A percentile compares a stretch with the other conserved stretches of the same genome.
phyloP scores from a whole-genome alignment of 2,888 invertebrate genomes.

The Spilosoma lubricipeda region DNA sequence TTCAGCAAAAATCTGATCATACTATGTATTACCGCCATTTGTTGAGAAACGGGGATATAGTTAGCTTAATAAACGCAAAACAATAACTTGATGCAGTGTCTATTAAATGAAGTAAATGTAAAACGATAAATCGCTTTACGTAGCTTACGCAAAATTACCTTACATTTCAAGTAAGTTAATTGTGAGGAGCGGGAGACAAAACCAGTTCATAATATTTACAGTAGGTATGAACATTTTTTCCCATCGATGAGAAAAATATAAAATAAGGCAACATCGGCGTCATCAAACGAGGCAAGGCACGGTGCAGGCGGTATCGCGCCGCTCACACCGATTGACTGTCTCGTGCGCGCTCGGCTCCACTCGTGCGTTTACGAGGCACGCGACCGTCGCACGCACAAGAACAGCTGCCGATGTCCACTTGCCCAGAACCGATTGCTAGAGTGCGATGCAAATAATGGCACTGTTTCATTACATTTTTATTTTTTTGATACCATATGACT shows the following conservation, averaged over 20 bases:
- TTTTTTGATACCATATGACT: not conserved
- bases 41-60: not conserved
- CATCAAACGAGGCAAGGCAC: constrained; percentile 32
- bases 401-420: constrained; percentile 71
- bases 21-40: not conserved
- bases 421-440: constrained; percentile 74
- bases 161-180: not conserved
- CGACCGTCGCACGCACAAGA: constrained; percentile 74
- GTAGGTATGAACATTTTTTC: not conserved
- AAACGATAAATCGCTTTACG: not conserved
- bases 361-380: constrained; percentile 79
- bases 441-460: constrained; percentile 51
- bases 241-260: constrained; percentile 3
- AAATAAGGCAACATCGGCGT: constrained; percentile 30
- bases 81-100: not conserved
- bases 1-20: too few species aligned
- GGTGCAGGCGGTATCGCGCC: constrained; percentile 20
- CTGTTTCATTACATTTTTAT: constrained; percentile 23
- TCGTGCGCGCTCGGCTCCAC: constrained; percentile 69
- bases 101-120: not conserved
- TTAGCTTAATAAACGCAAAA: not conserved
- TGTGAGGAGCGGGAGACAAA: not conserved
- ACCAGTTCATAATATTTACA: not conserved
- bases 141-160: not conserved
- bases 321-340: constrained; percentile 46